These are phyloP conservation scores for Gymnosoma rotundatum DNA, from an alignment of 2,888 invertebrate genomes.

Conservation along the genomic window DNA sequence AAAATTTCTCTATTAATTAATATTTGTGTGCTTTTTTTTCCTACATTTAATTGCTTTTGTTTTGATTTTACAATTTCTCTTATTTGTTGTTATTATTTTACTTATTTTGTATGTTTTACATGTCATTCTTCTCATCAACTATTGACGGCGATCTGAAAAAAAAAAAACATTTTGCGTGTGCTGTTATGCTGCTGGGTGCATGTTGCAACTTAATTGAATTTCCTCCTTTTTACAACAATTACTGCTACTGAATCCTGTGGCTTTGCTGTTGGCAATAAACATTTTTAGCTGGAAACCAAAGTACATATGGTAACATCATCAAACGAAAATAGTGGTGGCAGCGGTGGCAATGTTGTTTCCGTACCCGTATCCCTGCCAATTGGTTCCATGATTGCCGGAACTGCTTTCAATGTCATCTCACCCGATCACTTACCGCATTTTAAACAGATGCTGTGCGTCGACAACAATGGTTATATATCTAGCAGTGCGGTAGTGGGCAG, in stretches of 20 bases:
- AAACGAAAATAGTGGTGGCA: slow-evolving; percentile 78
- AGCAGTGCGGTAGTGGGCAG: slow-evolving; percentile 85
- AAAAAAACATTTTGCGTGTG: slow-evolving; percentile 58
- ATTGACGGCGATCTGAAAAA: slow-evolving; percentile 29
- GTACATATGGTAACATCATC: slow-evolving; percentile 81
- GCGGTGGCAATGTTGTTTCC: slow-evolving; percentile 78
- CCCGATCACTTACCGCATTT: slow-evolving; percentile 92
- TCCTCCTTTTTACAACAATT: neutral
- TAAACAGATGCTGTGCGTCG: slow-evolving; percentile 93
- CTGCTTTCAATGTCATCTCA: slow-evolving; percentile 93
- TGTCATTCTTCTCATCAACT: slow-evolving; percentile 31
- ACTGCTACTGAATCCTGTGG: neutral
- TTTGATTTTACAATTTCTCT: slow-evolving; percentile 67
- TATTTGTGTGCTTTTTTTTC: slow-evolving; percentile 66
- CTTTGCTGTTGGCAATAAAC: slow-evolving; percentile 17
- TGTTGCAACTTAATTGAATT: slow-evolving; percentile 53
- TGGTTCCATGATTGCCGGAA: slow-evolving; percentile 90
- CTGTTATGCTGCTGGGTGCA: slow-evolving; percentile 48
- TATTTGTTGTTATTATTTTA: slow-evolving; percentile 64
- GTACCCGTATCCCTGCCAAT: slow-evolving; percentile 85
- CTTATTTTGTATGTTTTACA: slow-evolving; percentile 45
- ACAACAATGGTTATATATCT: slow-evolving; percentile 92
- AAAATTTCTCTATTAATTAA: slow-evolving; percentile 69
- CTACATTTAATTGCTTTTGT: slow-evolving; percentile 68
- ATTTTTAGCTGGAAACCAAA: slow-evolving; percentile 76